Percentiles rank a stretch among this genome's conserved stretches.
Conservation (phyloP, 2,888 invertebrate genomes). For the Sycophila texana region DNA sequence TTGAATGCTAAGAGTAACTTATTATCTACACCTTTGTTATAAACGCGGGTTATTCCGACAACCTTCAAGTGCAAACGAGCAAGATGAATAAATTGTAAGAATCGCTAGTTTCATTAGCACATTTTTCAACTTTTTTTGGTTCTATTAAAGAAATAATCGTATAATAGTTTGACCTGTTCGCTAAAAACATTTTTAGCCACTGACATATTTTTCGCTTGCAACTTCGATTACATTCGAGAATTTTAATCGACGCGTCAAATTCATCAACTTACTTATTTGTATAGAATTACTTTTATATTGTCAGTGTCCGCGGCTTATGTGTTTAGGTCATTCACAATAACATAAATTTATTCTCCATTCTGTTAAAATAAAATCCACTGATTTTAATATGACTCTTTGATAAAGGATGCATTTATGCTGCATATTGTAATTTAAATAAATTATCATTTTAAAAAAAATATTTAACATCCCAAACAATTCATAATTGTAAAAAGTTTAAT, state of each 20-base stretch:
- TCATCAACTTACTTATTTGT: background rate
- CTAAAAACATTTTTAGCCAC: conserved; percentile 25
- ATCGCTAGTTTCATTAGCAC: background rate
- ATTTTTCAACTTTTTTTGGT: background rate
- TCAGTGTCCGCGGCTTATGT: conserved; percentile 21
- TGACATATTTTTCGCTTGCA: conserved; percentile 11
- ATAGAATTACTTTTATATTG: conserved; percentile 33
- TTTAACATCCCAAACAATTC: too few relatives aligned
- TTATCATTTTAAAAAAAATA: background rate
- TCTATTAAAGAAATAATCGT: conserved; percentile 28
- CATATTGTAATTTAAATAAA: background rate
- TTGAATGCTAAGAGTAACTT: conserved; percentile 34
- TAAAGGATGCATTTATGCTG: too few relatives aligned
- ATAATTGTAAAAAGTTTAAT: background rate
- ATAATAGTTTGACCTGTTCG: background rate
- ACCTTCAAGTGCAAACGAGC: conserved; percentile 28
- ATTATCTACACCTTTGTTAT: conserved; percentile 22
- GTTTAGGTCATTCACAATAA: conserved; percentile 18
- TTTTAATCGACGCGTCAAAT: background rate
- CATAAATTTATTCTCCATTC: conserved; percentile 3
- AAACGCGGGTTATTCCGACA: conserved; percentile 11
- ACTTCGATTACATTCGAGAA: background rate
- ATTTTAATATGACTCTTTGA: too few relatives aligned
- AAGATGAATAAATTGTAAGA: conserved; percentile 6
- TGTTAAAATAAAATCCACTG: background rate